These are phyloP conservation scores for Piprites chloris DNA, from an alignment of 2,113 vertebrate species.

Conservation along the genomic window DNA sequence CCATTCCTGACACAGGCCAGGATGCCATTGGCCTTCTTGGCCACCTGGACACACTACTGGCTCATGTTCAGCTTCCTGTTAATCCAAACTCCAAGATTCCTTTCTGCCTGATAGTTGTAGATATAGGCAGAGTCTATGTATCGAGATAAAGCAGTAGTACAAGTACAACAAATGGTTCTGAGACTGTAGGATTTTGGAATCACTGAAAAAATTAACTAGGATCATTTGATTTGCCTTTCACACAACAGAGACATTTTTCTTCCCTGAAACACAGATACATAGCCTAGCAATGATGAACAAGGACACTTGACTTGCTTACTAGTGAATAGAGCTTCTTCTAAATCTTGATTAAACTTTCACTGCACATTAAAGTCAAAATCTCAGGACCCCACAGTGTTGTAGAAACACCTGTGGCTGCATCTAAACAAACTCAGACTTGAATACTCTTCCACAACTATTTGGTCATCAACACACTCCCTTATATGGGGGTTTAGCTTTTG, in stretches of 20 bases:
- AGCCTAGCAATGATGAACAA: neutral
- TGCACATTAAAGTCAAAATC: neutral
- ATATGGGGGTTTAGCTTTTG: neutral
- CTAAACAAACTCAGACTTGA: neutral
- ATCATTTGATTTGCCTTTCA: neutral
- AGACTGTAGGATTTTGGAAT: neutral
- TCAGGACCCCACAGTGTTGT: accelerated
- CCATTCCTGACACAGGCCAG: too few species aligned
- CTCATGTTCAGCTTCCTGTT: too few species aligned
- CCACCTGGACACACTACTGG: too few species aligned
- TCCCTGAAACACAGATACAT: neutral
- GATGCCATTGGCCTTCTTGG: too few species aligned
- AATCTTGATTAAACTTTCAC: neutral
- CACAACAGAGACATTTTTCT: neutral
- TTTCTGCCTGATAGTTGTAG: too few species aligned
- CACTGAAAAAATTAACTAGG: neutral
- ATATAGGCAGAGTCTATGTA: neutral
- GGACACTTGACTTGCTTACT: neutral
- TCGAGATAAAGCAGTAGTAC: neutral
- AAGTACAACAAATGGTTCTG: neutral
- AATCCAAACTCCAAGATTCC: too few species aligned
- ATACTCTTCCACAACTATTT: neutral
- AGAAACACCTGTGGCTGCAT: neutral
- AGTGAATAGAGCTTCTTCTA: neutral
- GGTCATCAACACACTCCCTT: neutral